Evolutionary conservation across 1,140 invertebrate genomes (phyloP), one percentile per base, ranked within the genome.

Genomic region (Tetramorium simillimum): DNA sequence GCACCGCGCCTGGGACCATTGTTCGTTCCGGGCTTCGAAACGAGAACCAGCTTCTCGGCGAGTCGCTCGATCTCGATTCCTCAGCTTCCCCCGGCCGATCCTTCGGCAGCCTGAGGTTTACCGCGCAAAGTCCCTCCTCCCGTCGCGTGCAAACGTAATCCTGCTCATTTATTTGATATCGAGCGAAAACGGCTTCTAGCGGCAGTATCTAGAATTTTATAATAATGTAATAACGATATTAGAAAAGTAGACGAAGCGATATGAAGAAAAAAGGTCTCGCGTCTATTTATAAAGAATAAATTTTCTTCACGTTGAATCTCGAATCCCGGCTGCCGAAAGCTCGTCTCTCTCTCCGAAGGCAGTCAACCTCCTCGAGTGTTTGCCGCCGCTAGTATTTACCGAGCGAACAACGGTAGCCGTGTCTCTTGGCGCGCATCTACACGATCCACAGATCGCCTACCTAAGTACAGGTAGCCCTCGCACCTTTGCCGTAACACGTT

Each of bases 291-390:
- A 56, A 16, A 18, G 12, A 28, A 69, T 12, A 40, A 33, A 28
- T 82, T 21, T n/a, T 58, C 18, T 58, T 82, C 14, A 76, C 16
- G 33, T 33, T 46, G 21, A 40, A 82, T n/a, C n/a, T 70, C 21
- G 18, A 33, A 33, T 28, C 5, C 7, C 49, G 46, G 58, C 3
- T 18, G 37, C 51, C 40, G 51, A 82, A 73, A 46, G 16, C 49
- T 65, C 63, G 21, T 87, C 77, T 90, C 51, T 51, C 14, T 33
- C 33, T 33, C 51, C 73, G 86, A 84, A 72, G 67, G 24, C 40
- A 82, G 80, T 46, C 80, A 82, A 73, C 67, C 14, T 82, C 7
- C n/a, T 73, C 67, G 67, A 82, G 69, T 82, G 80, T 82, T 82
- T 82, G 80, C 80, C 21, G 24, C 49, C 7, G 51, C 67, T 60